Evolutionary conservation across 2,113 vertebrate genomes (phyloP).

Genomic region (Nerophis ophidion): DNA sequence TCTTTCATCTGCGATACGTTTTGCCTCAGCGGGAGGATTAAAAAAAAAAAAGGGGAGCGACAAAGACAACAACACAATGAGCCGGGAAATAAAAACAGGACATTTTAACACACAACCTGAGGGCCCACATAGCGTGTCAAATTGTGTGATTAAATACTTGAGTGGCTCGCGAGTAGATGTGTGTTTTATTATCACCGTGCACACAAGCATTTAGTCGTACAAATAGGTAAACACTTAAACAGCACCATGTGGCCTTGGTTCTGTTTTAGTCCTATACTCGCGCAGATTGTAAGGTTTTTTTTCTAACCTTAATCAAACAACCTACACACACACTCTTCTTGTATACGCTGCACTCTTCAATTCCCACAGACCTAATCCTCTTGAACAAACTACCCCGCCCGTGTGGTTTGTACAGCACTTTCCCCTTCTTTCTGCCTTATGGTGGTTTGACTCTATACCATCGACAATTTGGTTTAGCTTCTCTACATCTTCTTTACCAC

Average conservation of each 20-base stretch:
- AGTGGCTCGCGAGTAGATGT: conserved; percentile 58
- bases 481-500: not conserved
- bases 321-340: not conserved
- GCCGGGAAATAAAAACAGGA: conserved; percentile 17
- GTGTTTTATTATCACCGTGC: conserved; percentile 43
- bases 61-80: conserved; percentile 57
- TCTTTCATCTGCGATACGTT: conserved; percentile 51
- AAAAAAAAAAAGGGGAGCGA: conserved; percentile 52
- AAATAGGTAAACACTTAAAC: conserved; percentile 7
- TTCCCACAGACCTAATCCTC: not conserved
- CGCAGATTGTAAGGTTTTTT: not conserved
- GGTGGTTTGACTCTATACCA: conserved; percentile 13
- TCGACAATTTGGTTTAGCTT: conserved; percentile 7
- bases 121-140: conserved; percentile 59
- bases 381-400: not conserved
- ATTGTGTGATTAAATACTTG: conserved; percentile 74
- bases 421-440: not conserved
- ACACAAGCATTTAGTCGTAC: not conserved
- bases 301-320: conserved; percentile 1
- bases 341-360: not conserved
- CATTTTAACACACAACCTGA: conserved; percentile 63
- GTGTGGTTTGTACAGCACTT: not conserved
- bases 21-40: conserved; percentile 52
- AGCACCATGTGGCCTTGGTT: not conserved
- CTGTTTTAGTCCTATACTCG: conserved; percentile 17